Evolutionary conservation across 2,113 vertebrate species (phyloP), one percentile per base, ranked within the genome.

Genomic region (Octodon degus): DNA sequence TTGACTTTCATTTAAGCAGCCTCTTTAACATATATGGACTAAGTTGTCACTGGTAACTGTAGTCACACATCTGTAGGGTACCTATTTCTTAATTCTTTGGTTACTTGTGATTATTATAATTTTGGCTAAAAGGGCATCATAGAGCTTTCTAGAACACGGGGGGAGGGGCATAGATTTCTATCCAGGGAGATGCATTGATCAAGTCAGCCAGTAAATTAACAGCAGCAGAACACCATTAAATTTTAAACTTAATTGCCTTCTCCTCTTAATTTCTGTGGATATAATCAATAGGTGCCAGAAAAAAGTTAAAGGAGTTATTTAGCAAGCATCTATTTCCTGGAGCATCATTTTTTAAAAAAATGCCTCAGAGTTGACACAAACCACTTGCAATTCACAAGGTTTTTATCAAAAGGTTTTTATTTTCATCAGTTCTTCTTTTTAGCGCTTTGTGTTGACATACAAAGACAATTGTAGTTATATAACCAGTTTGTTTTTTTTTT

Each of bases 181-280:
- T 98, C 98, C 97, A 98, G 96, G 95, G 95, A 97, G 96, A 98
- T 19, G 30, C 98, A 99, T 99, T 92, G 98, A 99, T 99, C 94
- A 91, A 97, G 97, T 95, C 95, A 98, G 97, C 96, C 98, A 99
- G 98, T 99, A 99, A 99, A 99, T 99, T 98, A 99, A 98, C 97
- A 98, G 94, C 98, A 98, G 97, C 93, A 98, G 98, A 99, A 98
- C 94, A 97, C 97, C 98, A 98, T 98, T 98, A 98, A 98, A 99
- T 98, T 98, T 98, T 98, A 98, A 99, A 98, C 97, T 97, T 98
- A 99, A 99, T 99, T 99, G 98, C 98, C 98, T 98, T 99, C 98
- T 97, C 95, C 98, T 98, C 98, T 98, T 99, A 98, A 99, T 99
- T 98, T 98, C 98, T 97, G 97, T 98, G 97, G 98, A 98, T 98